Conservation (phyloP, 2,888 invertebrate genomes). For the Acleris literana region DNA sequence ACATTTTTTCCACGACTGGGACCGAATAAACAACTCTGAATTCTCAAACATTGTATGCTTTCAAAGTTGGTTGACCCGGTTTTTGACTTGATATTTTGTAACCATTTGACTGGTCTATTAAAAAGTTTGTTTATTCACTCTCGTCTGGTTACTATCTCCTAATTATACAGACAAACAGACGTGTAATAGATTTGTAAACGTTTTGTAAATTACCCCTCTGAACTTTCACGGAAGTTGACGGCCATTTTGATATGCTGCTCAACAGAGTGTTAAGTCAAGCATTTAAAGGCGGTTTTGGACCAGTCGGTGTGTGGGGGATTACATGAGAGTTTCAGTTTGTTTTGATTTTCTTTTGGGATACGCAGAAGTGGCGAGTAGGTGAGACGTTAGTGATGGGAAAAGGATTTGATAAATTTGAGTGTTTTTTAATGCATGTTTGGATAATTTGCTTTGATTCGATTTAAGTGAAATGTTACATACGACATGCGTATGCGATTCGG, state of each 20-base stretch:
- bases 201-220: conserved; percentile 24
- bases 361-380: conserved; percentile 27
- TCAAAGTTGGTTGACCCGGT: no score
- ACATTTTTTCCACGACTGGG: no score
- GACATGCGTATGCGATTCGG: no score
- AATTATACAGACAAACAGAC: neutral
- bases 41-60: no score
- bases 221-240: conserved; percentile 27
- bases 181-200: conserved; percentile 12
- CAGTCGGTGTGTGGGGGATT: conserved; percentile 20
- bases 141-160: conserved; percentile 1
- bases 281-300: conserved; percentile 17
- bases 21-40: no score
- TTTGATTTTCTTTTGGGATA: conserved; percentile 40
- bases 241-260: conserved; percentile 9
- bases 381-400: conserved; percentile 20
- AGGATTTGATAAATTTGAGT: neutral
- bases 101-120: neutral
- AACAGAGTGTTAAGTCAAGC: neutral
- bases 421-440: no score
- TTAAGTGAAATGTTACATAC: no score
- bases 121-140: conserved; percentile 1
- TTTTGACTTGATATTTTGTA: no score
- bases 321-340: conserved; percentile 40
- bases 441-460: no score